Conservation (phyloP, 1,140 invertebrate genomes). For the Euwallacea similis region DNA sequence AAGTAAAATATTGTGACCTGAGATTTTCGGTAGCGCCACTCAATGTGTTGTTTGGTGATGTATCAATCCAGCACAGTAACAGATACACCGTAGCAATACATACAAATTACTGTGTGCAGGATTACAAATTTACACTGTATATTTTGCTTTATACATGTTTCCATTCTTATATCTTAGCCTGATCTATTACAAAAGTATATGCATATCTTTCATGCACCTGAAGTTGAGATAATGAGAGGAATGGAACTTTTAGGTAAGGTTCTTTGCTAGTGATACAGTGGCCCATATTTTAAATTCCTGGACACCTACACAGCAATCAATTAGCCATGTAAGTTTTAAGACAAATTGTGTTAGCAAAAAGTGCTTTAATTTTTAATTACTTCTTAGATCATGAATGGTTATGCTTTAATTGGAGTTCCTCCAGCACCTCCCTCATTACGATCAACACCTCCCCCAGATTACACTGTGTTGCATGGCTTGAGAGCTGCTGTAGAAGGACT, state of each 20-base stretch:
- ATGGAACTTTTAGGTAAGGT: slow-evolving; percentile 66
- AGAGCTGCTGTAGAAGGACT: slow-evolving; percentile 84
- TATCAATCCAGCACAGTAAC: no score
- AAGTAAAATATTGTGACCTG: no score
- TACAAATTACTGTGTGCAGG: not conserved
- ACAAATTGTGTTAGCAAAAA: not conserved
- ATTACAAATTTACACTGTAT: slow-evolving; percentile 32
- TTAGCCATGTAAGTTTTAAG: slow-evolving; percentile 68
- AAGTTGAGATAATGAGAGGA: no score
- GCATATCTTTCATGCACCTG: no score
- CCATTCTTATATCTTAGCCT: no score
- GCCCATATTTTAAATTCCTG: slow-evolving; percentile 82
- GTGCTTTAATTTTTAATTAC: slow-evolving; percentile 9
- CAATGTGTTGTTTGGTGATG: no score
- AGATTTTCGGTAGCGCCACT: no score
- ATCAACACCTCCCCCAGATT: slow-evolving; percentile 60
- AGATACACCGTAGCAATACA: no score
- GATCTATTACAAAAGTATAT: no score
- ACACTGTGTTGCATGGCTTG: slow-evolving; percentile 80
- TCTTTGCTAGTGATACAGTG: slow-evolving; percentile 79
- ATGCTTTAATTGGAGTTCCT: slow-evolving; percentile 73
- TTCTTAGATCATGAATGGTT: slow-evolving; percentile 67
- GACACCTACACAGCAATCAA: slow-evolving; percentile 77
- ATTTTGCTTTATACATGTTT: no score
- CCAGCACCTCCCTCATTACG: slow-evolving; percentile 49